These are phyloP conservation scores for Plebejus melissa DNA, from an alignment of 2,888 invertebrate species.

Conservation along the genomic window DNA sequence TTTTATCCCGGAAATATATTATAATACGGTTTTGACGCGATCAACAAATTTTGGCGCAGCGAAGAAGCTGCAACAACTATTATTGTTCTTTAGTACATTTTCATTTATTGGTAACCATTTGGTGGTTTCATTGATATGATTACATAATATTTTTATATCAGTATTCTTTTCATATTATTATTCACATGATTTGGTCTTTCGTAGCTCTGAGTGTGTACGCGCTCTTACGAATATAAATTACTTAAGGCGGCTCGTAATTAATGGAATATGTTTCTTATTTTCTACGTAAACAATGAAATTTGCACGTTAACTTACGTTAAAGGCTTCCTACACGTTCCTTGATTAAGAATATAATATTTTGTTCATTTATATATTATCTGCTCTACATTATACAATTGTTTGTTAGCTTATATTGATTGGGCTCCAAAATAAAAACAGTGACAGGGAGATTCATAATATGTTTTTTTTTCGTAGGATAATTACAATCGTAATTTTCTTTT, in stretches of 20 bases:
- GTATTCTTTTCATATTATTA: neutral
- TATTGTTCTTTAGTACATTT: too few species aligned
- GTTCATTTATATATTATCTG: neutral
- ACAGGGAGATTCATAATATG: too few species aligned
- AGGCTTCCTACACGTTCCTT: neutral
- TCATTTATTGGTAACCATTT: too few species aligned
- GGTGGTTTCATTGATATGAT: too few species aligned
- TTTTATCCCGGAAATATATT: neutral
- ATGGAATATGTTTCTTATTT: conserved; percentile 15
- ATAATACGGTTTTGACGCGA: neutral
- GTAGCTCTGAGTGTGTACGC: neutral
- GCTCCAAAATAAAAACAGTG: too few species aligned
- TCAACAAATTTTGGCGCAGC: too few species aligned
- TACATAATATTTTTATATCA: too few species aligned
- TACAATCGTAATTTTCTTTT: too few species aligned
- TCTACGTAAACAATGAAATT: conserved; percentile 18
- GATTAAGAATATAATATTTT: neutral
- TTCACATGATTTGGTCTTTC: neutral
- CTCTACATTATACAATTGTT: too few species aligned
- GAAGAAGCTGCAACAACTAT: too few species aligned
- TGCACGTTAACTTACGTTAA: conserved; percentile 5
- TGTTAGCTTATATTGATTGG: too few species aligned
- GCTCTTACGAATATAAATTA: neutral
- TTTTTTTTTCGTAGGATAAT: too few species aligned
- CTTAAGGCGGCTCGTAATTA: conserved; percentile 3